Evolutionary conservation across 2,888 invertebrate species (phyloP), one percentile per base, ranked within the genome.

Genomic region (Drosophila picticornis): DNA sequence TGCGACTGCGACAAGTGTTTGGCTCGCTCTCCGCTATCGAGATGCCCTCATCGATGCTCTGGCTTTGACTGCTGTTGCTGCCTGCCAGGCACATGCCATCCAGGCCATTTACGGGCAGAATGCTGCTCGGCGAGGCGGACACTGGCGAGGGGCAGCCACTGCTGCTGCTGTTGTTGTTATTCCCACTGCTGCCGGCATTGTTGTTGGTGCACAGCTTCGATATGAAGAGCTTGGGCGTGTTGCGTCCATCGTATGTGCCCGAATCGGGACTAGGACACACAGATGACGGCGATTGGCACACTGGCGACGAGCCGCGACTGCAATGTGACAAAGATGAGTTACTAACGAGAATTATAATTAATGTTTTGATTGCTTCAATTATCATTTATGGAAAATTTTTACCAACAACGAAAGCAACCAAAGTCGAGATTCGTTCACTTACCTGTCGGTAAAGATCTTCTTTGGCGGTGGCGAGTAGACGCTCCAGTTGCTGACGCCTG

Each of bases 211-310:
- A 93, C 6, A 93, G 83, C 78, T 93, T 93, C 6, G 93, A 92
- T 61, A 93, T 90, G 59, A 93, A 91, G 9, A 93, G 76, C 81
- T 93, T 93, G 74, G 93, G 93, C 40, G 93, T 93, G n/a, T 90
- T 93, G 58, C 93, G 93, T 22, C 93, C 93, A 61, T 93, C 93
- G 63, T 91, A 93, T 27, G 93, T 93, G 43, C 93, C 93, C 27
- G 93, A 93, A 75, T 93, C 93, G 19, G 93, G 93, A 53, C 93
- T 93, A 62, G 93, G 92, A 51, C 93, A 93, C 38, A 93, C 87
- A 6, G 93, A 92, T 16, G 93, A 92, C n/a, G 93, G 93, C 22
- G 93, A 93, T 91, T 93, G 93, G 72, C 93, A 93, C 67, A 93
- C 89, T 4, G 93, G 93, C 55, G 93, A 93, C 4, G 93, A 91